Evolutionary conservation across 2,888 invertebrate species (phyloP), one percentile per base, ranked within the genome.

Genomic region (Melangyna quadrimaculata): DNA sequence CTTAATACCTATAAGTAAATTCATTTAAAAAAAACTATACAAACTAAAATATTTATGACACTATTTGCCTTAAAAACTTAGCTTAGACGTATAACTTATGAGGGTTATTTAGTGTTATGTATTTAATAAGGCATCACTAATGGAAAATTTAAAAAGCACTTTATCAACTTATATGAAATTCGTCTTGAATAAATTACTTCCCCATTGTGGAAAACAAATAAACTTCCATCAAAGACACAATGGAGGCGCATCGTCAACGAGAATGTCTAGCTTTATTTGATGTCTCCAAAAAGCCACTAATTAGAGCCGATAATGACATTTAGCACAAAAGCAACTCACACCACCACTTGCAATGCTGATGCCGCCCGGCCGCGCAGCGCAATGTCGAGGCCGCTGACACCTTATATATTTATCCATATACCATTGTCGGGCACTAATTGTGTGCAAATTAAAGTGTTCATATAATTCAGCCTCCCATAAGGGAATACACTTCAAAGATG

Each of bases 381-480:
- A 6, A 48, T 48, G 22, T 22, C 14, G 24, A 51, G 8, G 24
- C 14, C 8, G 2, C 24, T 27, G 51, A 55, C 29, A 17, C 29
- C 17, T 2, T 17, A 32, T 55, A 55, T 17, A 29, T 29, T 55
- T 24, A 40, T 45, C 17, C n/a, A n/a, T n/a, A n/a, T 24, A 29
- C 32, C 32, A 29, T 43, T 55, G 74, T 22, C 48, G 53, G 24
- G 12, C 19, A 55, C 65, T 65, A 65, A 65, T 65, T 65, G 29
- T 65, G 65, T 65, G 65, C 45, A 65, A 65, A 65, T 65, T 43
- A 43, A 63, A 63, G 29, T 43, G 17, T 35, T 22, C 32, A 3
- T 57, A 32, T 57, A 57, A 57, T 8, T 35, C 43, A 63, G 12
- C 19, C n/a, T 51, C 37, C 27, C 55, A 70, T 27, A 53, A 40